These are phyloP conservation scores for Eupithecia subumbrata DNA, from an alignment of 2,888 invertebrate genomes.

Conservation along the genomic window DNA sequence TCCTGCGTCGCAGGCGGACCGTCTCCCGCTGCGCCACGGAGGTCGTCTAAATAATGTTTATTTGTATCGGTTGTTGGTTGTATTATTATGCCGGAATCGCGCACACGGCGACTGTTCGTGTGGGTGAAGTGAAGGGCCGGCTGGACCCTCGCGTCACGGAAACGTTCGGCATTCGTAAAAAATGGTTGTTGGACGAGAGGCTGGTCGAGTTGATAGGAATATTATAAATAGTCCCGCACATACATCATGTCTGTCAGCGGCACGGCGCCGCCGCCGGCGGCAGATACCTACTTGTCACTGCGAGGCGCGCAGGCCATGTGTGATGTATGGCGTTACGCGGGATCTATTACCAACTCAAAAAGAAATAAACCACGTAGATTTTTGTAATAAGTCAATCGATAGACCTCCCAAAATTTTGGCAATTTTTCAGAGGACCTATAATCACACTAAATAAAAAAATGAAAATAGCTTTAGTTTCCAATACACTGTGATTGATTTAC, in stretches of 20 bases:
- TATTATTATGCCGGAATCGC: background rate
- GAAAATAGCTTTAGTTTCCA: too few species aligned
- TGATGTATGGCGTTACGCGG: background rate
- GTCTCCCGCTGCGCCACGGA: too few species aligned
- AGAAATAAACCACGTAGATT: too few species aligned
- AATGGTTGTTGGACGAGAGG: background rate
- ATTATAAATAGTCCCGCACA: background rate
- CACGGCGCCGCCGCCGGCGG: background rate
- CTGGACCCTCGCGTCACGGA: background rate
- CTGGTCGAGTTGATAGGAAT: too few species aligned
- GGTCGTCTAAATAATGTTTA: too few species aligned
- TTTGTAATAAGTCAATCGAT: too few species aligned
- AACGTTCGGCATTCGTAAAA: slow-evolving; percentile 7
- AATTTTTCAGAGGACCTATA: too few species aligned
- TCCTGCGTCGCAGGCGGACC: too few species aligned
- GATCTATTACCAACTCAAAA: background rate
- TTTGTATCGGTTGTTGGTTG: background rate
- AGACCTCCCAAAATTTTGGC: too few species aligned
- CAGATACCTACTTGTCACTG: background rate
- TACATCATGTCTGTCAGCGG: slow-evolving; percentile 1
- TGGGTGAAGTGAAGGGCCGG: background rate
- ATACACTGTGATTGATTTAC: too few species aligned
- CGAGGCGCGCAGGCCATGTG: too few species aligned
- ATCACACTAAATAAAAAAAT: too few species aligned
- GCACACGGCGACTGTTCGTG: background rate